Base-by-base conservation (phyloP, 2,113 vertebrate species). In the Bubo bubo region DNA sequence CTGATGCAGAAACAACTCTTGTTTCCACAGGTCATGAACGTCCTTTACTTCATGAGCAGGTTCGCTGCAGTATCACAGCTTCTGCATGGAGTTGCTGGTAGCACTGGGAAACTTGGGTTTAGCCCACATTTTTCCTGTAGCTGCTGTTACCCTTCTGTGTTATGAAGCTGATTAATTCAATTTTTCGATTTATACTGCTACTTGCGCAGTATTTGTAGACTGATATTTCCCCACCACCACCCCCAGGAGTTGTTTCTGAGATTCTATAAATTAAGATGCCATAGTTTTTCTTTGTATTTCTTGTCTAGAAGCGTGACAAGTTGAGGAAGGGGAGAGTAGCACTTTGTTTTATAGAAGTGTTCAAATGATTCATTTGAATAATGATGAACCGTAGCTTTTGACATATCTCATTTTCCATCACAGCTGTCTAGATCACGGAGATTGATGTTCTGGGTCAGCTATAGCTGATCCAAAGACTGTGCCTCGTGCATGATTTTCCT, bases 1-100 rank as follows among this genome's bases (percentile, higher is more conserved):
- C 56, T 2, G 3, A 17, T 0, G 2, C 43, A 90, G 64, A 50
- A 91, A 39, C 0, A 0, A 8, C 32, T 71, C 6, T 22, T 3
- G 2, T 72, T 93, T 85, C 32, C 5, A 5, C 26, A 32, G 23
- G 53, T n/a, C 5, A 1, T 13, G 67, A 84, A 22, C 0, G 0
- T 62, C 22, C 18, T 91, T 21, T 76, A 45, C 55, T 89, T 91
- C 14, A 6, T 9, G 4, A 66, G 27, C 55, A 77, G 50, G 68
- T 76, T 58, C 2, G 5, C 17, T 41, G 37, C 32, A 34, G 18
- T 63, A 37, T 41, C 68, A 19, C 10, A 56, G 17, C 39, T 77
- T 86, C 43, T 71, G 37, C 37, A 28, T n/a, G 0, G 0, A 64
- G 16, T 72, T 82, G 43, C 43, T 64, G 47, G 80, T 59, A 70